These are phyloP conservation scores for Mallotus villosus DNA, from an alignment of 2,797 vertebrate genomes.

Conservation along the genomic window DNA sequence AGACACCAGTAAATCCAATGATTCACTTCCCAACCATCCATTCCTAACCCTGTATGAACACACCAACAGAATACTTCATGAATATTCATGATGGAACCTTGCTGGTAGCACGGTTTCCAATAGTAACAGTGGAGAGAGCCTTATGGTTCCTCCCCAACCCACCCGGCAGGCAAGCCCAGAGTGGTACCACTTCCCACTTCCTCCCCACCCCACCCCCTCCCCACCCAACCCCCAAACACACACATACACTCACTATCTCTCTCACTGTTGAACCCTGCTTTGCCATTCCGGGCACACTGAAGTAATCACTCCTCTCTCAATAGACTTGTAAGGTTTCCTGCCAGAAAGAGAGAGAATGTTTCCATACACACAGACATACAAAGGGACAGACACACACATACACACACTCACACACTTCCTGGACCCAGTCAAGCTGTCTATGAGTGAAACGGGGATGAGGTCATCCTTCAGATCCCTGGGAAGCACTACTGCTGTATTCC, in stretches of 20 bases:
- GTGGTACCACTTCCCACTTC: slow-evolving; percentile 62
- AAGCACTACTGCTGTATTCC: background rate
- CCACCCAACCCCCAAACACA: slow-evolving; percentile 31
- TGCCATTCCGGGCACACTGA: slow-evolving; percentile 63
- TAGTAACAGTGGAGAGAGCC: slow-evolving; percentile 49
- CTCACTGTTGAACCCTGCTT: slow-evolving; percentile 40
- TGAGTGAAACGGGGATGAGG: slow-evolving; percentile 11
- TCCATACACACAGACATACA: background rate
- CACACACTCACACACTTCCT: slow-evolving; percentile 16
- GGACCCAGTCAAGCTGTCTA: slow-evolving; percentile 17
- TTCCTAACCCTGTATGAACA: slow-evolving; percentile 15
- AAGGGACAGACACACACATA: slow-evolving; percentile 17
- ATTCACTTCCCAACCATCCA: too few species aligned
- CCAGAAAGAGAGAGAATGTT: background rate
- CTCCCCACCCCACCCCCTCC: slow-evolving; percentile 36
- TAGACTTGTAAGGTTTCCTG: slow-evolving; percentile 32
- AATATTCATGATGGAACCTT: slow-evolving; percentile 63
- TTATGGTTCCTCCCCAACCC: slow-evolving; percentile 41
- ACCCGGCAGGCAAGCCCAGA: slow-evolving; percentile 51
- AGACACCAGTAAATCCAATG: too few species aligned
- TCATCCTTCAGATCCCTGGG: background rate
- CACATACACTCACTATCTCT: too few species aligned
- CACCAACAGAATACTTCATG: slow-evolving; percentile 51
- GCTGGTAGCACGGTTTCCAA: slow-evolving; percentile 49
- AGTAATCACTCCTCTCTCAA: slow-evolving; percentile 51